Evolutionary conservation across 2,797 vertebrate species (phyloP).

Genomic region (Petrocephalus sullivani): DNA sequence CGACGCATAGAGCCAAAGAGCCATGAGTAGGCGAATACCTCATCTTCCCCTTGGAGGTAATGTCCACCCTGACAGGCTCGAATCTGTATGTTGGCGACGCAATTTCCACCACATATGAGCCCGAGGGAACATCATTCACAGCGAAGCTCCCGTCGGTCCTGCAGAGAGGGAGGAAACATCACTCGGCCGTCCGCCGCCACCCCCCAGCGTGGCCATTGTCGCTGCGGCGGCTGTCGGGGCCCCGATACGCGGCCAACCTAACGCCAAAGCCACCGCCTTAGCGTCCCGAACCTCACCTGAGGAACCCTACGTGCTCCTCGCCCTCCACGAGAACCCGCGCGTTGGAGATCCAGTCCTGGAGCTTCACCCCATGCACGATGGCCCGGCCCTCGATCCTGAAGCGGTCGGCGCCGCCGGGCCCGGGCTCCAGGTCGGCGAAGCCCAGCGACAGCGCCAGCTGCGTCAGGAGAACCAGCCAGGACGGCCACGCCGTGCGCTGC

Average conservation of each 20-base stretch:
- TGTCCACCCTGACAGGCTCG: constrained; percentile 90
- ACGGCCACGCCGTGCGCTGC: constrained; percentile 21
- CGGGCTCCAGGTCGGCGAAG: constrained; percentile 59
- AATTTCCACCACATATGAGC: constrained; percentile 93
- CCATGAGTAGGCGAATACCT: constrained; percentile 61
- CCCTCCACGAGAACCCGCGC: constrained; percentile 84
- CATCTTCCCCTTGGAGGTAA: constrained; percentile 98
- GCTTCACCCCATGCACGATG: constrained; percentile 79
- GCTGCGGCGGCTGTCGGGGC: not conserved
- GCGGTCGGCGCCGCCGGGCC: constrained; percentile 60
- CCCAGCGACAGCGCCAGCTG: constrained; percentile 42
- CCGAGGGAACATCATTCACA: constrained; percentile 93
- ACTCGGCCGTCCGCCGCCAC: not conserved
- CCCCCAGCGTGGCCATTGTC: not conserved
- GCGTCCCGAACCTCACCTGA: constrained; percentile 60
- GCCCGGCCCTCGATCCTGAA: constrained; percentile 91
- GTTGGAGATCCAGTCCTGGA: constrained; percentile 87
- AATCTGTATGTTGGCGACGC: constrained; percentile 84
- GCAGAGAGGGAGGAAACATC: constrained; percentile 16
- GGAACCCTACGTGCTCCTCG: constrained; percentile 83
- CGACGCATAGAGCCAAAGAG: not conserved
- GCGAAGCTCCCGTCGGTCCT: constrained; percentile 96
- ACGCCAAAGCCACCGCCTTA: not conserved
- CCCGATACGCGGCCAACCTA: not conserved
- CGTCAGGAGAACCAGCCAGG: constrained; percentile 43